Evolutionary conservation across 2,113 vertebrate genomes (phyloP), one percentile per base, ranked within the genome.

Genomic region (Apteryx mantelli): DNA sequence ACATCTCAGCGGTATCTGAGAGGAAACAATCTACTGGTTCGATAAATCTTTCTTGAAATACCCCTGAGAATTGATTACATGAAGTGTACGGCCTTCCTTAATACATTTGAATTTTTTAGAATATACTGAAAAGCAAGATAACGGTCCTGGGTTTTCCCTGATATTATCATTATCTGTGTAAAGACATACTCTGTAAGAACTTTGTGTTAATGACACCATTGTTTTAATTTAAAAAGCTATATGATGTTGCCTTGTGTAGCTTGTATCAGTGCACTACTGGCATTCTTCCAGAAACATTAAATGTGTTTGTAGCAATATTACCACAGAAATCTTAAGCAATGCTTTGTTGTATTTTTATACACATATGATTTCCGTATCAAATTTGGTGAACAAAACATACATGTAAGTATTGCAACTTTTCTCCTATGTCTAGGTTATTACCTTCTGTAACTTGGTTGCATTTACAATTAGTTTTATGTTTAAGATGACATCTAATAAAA

Each of bases 21-120:
- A 95, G 93, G 97, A 97, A 97, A 96, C 94, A 96, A 88, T 97
- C 92, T 93, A 97, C 94, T 90, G 73, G 96, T 96, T 98, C 70
- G 1, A 97, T 97, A 97, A 96, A 96, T 97, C 97, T 97, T 93
- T 90, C 46, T 93, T 95, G 97, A 94, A 97, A 97, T 87, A 93
- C 95, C 52, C 24, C 60, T 73, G 97, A 93, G 97, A 97, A 88
- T 75, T 96, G 82, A 78, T 69, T 95, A 83, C 82, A 88, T 82
- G 78, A 93, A 95, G 85, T 76, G 13, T 66, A 79, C 64, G 55
- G 77, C 50, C 86, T 82, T 80, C 82, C 82, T 92, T 96, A 92
- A 97, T 96, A 66, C 11, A 86, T 75, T 38, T 94, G 63, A 56
- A 34, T 60, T 82, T 61, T 93, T 89, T 50, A 71, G 85, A 89